These are phyloP conservation scores for Napeogenes sylphis DNA, from an alignment of 2,888 invertebrate genomes.

Conservation along the genomic window DNA sequence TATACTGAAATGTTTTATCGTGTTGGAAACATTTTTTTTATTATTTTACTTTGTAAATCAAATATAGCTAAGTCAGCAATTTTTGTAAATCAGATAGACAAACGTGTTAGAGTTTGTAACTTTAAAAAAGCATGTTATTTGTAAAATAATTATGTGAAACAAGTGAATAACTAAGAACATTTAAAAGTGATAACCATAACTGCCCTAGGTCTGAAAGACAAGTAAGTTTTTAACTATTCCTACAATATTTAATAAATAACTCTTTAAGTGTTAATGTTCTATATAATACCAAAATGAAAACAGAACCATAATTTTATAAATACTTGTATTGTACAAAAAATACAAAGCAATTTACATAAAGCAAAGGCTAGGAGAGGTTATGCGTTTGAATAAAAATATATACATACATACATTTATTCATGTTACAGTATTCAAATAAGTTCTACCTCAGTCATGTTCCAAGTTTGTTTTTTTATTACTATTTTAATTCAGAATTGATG, in stretches of 20 bases:
- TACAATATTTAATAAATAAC: too few relatives aligned
- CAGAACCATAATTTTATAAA: not conserved
- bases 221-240: too few relatives aligned
- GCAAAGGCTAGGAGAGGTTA: slow-evolving; percentile 26
- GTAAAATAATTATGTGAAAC: too few relatives aligned
- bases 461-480: not conserved
- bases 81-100: too few relatives aligned
- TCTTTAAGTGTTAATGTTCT: too few relatives aligned
- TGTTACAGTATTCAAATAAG: slow-evolving; percentile 11
- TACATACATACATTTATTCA: not conserved
- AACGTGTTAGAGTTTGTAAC: too few relatives aligned
- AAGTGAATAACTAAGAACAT: too few relatives aligned
- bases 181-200: slow-evolving; percentile 1
- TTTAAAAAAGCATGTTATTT: too few relatives aligned
- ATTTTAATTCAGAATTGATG: not conserved
- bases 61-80: too few relatives aligned
- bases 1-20: not conserved
- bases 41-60: not conserved
- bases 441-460: not conserved
- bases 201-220: not conserved
- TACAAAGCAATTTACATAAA: slow-evolving; percentile 11
- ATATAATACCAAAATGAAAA: too few relatives aligned
- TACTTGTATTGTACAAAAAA: not conserved
- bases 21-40: not conserved
- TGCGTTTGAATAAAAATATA: slow-evolving; percentile 21